These are phyloP conservation scores for Lepilemur ruficaudatus DNA, from an alignment of 2,797 vertebrate species.

Conservation along the genomic window DNA sequence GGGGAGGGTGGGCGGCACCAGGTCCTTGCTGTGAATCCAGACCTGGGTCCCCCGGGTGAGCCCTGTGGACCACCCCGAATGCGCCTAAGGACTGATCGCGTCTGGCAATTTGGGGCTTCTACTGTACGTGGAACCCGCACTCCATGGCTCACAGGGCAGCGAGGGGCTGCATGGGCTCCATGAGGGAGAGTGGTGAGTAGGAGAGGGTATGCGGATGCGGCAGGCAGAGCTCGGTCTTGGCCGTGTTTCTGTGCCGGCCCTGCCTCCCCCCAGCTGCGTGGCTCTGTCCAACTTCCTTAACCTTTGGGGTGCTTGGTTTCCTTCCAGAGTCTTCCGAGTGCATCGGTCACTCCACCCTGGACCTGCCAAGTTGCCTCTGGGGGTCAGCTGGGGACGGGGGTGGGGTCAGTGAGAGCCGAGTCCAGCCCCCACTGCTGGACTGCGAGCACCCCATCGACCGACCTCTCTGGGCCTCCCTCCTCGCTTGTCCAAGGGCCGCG, in stretches of 20 bases:
- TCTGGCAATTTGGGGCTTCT: neutral
- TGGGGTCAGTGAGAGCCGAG: neutral
- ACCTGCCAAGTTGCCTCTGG: neutral
- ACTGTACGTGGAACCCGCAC: accelerated
- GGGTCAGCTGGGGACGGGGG: neutral
- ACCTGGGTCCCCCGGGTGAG: neutral
- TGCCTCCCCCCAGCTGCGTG: accelerated
- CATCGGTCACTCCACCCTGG: accelerated
- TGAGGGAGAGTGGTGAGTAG: accelerated
- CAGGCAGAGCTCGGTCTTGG: neutral
- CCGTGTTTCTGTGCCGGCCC: neutral
- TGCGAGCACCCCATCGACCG: accelerated
- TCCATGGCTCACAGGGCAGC: no score
- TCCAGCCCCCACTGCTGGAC: neutral
- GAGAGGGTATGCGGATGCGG: accelerated
- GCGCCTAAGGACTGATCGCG: neutral
- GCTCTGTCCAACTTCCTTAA: neutral
- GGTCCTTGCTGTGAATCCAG: neutral
- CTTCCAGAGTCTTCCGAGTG: neutral
- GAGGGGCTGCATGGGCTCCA: accelerated
- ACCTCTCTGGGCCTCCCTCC: neutral
- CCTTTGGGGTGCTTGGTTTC: neutral
- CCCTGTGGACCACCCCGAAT: accelerated
- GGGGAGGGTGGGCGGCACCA: neutral
- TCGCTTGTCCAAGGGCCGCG: neutral